Conservation (phyloP, 2,797 vertebrate genomes). For the Pangasius larnaudii region DNA sequence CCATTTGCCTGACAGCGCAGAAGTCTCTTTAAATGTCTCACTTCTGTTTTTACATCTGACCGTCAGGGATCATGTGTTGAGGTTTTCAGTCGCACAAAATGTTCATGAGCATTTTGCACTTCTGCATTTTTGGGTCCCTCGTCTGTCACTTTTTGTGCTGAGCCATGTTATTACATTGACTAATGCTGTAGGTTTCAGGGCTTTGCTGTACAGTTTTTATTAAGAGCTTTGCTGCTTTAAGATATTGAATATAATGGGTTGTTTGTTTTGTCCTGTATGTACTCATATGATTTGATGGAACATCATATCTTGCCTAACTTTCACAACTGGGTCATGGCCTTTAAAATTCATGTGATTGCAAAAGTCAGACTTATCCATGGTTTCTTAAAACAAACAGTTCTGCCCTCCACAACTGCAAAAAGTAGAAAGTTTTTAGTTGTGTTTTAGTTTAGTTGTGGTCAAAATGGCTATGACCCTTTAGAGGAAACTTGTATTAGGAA, state of each 20-base stretch:
- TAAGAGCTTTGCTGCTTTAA: not conserved
- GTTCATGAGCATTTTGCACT: constrained; percentile 38
- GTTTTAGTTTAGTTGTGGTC: constrained; percentile 5
- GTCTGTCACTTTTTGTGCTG: constrained; percentile 23
- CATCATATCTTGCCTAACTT: constrained; percentile 51
- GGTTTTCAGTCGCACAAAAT: constrained; percentile 38
- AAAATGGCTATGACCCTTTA: not conserved
- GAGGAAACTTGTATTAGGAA: not conserved
- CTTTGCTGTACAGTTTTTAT: not conserved
- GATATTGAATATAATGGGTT: not conserved
- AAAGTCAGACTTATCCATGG: constrained; percentile 57
- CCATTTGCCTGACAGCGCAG: not conserved
- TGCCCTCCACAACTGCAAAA: constrained; percentile 6
- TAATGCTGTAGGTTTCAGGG: not conserved
- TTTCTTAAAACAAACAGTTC: constrained; percentile 45
- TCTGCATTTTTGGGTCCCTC: constrained; percentile 37
- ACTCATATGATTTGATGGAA: constrained; percentile 32
- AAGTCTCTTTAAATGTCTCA: constrained; percentile 45
- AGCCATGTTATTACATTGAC: not conserved
- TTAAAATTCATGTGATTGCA: constrained; percentile 44
- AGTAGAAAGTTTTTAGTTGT: constrained; percentile 11
- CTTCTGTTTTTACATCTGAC: constrained; percentile 52
- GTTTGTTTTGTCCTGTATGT: not conserved
- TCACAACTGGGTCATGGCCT: constrained; percentile 50
- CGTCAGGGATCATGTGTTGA: constrained; percentile 48